phyloP scores from a whole-genome alignment of 1,140 invertebrate genomes.

The Bombus terrestris region DNA sequence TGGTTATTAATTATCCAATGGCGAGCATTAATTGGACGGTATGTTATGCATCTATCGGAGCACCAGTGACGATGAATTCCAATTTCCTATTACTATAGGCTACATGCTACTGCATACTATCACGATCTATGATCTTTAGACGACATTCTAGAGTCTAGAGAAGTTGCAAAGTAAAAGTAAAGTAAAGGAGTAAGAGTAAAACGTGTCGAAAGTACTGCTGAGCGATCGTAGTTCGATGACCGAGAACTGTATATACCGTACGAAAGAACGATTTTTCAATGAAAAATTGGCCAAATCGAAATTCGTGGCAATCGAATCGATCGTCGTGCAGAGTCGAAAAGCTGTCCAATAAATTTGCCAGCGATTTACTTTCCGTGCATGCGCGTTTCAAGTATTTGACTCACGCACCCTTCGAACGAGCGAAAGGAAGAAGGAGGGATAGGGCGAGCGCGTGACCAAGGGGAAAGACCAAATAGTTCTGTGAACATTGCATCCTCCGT shows the following conservation, averaged over 20 bases:
- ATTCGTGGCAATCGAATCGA: not conserved
- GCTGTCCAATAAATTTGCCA: conserved; percentile 26
- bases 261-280: not conserved
- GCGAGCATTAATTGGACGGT: conserved; percentile 49
- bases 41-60: conserved; percentile 16
- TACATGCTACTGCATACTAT: too few species aligned
- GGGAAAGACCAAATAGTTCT: conserved; percentile 63
- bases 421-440: conserved; percentile 14
- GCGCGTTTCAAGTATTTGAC: conserved; percentile 53
- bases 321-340: not conserved
- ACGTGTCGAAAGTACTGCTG: not conserved
- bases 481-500: conserved; percentile 68
- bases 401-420: conserved; percentile 51
- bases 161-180: too few species aligned
- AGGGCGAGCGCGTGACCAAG: conserved; percentile 7
- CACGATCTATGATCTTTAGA: not conserved
- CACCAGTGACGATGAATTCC: conserved; percentile 9
- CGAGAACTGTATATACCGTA: not conserved
- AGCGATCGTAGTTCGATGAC: not conserved
- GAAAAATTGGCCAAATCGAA: not conserved
- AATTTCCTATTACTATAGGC: conserved; percentile 8
- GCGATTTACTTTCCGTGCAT: conserved; percentile 39
- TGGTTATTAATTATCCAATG: conserved; percentile 63
- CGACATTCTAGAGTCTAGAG: not conserved
- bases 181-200: too few species aligned